phyloP scores from a whole-genome alignment of 1,140 invertebrate genomes.

The Leptopilina boulardi region DNA sequence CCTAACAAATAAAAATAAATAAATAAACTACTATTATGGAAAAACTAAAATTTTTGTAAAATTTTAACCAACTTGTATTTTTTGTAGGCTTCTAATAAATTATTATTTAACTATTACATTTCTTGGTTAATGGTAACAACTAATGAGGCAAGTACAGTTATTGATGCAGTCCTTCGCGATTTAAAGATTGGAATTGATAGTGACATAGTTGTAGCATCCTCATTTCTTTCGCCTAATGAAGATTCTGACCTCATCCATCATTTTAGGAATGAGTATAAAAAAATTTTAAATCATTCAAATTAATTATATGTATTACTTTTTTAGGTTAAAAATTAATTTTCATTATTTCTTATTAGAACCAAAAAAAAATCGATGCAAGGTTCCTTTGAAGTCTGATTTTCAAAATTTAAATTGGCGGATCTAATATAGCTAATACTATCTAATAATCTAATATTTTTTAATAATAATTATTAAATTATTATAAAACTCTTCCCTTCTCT shows the following conservation, averaged over 20 bases:
- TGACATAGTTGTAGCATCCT: constrained; percentile 62
- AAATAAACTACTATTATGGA: no score
- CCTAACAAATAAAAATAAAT: no score
- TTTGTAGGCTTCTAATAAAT: constrained; percentile 65
- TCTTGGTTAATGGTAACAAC: constrained; percentile 64
- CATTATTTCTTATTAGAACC: no score
- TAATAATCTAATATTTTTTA: no score
- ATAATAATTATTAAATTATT: no score
- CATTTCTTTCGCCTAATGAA: constrained; percentile 45
- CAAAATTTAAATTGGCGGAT: no score
- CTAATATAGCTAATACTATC: no score
- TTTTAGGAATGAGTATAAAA: constrained; percentile 59
- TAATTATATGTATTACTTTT: no score
- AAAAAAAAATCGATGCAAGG: no score
- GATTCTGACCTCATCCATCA: constrained; percentile 35
- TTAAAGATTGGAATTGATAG: constrained; percentile 66
- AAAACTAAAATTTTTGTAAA: no score
- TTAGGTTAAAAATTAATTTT: constrained; percentile 20
- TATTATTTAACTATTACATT: constrained; percentile 64
- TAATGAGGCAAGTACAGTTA: constrained; percentile 50
- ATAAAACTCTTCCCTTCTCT: no score
- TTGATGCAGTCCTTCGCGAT: constrained; percentile 59
- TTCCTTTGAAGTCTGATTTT: no score
- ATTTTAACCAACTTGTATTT: background rate
- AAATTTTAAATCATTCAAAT: background rate